Evolutionary conservation across 2,797 vertebrate species (phyloP), one percentile per base, ranked within the genome.

Genomic region (Pachyuromys duprasi): DNA sequence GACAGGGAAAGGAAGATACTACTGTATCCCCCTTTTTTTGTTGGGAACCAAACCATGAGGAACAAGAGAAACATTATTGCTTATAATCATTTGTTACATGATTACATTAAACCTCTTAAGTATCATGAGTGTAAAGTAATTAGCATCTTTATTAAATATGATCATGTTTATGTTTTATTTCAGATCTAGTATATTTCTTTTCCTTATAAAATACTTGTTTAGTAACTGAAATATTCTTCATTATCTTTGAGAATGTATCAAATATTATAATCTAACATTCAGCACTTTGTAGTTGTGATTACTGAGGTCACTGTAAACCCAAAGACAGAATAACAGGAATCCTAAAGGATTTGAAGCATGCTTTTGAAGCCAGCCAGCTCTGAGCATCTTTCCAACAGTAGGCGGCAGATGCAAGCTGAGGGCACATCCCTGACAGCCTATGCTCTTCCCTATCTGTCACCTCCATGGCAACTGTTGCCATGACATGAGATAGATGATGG

Each of bases 171-270:
- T 26, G 89, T 96, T 94, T 39, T 88, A 75, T 94, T 94, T 95
- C 90, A 81, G 13, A 90, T 8, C 1, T 20, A 75, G 57, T 60
- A 36, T 17, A 72, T 72, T 92, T 92, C 26, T 82, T 20, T 80
- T 57, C 17, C 22, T 92, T 62, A 57, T 26, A 9, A 91, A 2
- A 8, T 89, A 72, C 8, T 62, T 8, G 1, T 42, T 89, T 91
- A 84, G 60, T 76, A 82, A 86, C 8, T 57, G 36, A 26, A 72
- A 65, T 88, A 49, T 45, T 91, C 31, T 95, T 95, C 26, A 79
- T 90, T 93, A 90, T 83, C 67, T 94, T 90, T n/a, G 62, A 86
- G 91, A 93, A 88, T 65, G 82, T 86, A 31, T 92, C 15, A 86
- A n/a, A 93, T 74, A 65, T 90, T 90, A 24, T 80, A 31, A 81